Evolutionary conservation across 2,888 invertebrate species (phyloP), one percentile per base, ranked within the genome.

Genomic region (Hedychridium roseum): DNA sequence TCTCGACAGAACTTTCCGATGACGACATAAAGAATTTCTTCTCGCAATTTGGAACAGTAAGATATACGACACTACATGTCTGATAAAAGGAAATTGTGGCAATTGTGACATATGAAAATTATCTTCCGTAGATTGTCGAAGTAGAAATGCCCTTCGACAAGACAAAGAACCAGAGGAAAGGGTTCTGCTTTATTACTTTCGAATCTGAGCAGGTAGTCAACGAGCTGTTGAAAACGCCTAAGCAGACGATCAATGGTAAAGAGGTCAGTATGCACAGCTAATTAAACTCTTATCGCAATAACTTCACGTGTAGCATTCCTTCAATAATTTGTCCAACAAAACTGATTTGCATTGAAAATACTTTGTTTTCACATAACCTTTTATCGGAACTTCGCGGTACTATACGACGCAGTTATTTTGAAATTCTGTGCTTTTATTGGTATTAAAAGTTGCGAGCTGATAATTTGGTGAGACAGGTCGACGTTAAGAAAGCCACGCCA

Each of bases 81-180:
- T n/a, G n/a, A n/a, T n/a, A n/a, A n/a, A n/a, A n/a, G n/a, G n/a
- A n/a, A n/a, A n/a, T n/a, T 43, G 3, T 36, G 9, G 31, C 11
- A n/a, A 3, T 39, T 28, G 6, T 12, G 7, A 26, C 23, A 44
- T 31, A 34, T 37, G 38, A 4, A 39, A 14, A 61, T 81, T 81
- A 50, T 23, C 57, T 60, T 61, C 46, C 56, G 82, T 82, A 96
- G 95, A 93, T 97, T 70, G 89, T 94, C 54, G 94, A 96, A 72
- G 89, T 97, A 47, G 97, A 97, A 81, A 91, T 97, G 89, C 97
- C 97, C 49, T 96, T 93, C 73, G 97, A 97, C 80, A 97, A 96
- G 81, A 90, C 91, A 79, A 97, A 96, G 86, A 95, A 94, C 79
- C 94, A 95, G 80, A 88, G 97, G 70, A 92, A 97, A 83, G 94